Evolutionary conservation across 2,888 invertebrate genomes (phyloP).

Genomic region (Branchipolynoe longqiensis): DNA sequence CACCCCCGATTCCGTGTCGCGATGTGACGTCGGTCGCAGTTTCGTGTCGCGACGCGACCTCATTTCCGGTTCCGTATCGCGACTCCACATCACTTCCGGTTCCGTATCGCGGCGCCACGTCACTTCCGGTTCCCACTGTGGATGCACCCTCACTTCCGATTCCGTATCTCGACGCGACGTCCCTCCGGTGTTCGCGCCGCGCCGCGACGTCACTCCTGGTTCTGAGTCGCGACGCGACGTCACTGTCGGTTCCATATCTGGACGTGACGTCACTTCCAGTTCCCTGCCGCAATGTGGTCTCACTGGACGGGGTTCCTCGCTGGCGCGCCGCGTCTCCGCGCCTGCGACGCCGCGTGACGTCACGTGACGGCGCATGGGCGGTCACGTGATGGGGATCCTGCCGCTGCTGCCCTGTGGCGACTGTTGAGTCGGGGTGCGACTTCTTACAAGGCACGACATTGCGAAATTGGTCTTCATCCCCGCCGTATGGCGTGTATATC

Average conservation of each 20-base stretch:
- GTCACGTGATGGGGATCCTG: too few species aligned
- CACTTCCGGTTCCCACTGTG: not conserved
- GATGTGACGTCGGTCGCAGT: not conserved
- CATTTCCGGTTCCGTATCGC: too few species aligned
- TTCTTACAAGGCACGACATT: not conserved
- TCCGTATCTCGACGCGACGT: not conserved
- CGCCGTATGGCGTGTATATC: constrained; percentile 26
- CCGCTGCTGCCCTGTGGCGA: too few species aligned
- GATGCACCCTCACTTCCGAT: not conserved
- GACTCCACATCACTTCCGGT: too few species aligned
- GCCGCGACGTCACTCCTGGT: not conserved
- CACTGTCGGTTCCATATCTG: not conserved
- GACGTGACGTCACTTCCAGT: not conserved
- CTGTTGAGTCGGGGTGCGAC: not conserved
- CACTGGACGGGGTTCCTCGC: not conserved
- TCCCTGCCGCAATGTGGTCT: not conserved
- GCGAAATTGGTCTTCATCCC: not conserved
- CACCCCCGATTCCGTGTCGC: not conserved
- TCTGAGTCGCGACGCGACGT: not conserved
- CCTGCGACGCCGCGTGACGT: not conserved
- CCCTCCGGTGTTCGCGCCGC: not conserved
- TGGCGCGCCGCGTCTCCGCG: not conserved
- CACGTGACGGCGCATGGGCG: not conserved
- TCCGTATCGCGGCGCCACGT: too few species aligned
- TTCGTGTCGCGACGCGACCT: not conserved